Evolutionary conservation across 1,140 invertebrate species (phyloP).

Genomic region (Antheraea pernyi): DNA sequence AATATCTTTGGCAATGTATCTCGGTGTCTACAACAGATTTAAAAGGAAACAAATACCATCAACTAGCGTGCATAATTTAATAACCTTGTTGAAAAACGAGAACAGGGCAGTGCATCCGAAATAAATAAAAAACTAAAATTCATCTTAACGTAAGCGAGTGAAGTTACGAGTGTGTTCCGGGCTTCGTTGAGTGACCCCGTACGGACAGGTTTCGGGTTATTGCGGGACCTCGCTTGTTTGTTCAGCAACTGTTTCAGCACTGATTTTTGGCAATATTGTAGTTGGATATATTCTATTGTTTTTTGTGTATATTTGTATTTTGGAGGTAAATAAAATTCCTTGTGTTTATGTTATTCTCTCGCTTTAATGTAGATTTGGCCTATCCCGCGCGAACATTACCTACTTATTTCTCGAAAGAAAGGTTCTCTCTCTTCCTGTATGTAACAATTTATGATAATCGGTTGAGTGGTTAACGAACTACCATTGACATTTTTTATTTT

Average conservation of each 20-base stretch:
- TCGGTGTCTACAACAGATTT: too few relatives aligned
- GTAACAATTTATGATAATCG: too few relatives aligned
- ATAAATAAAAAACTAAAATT: constrained; percentile 60
- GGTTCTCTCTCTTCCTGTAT: too few relatives aligned
- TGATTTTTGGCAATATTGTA: constrained; percentile 54
- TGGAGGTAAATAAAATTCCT: not conserved
- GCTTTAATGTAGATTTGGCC: too few relatives aligned
- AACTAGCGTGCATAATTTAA: not conserved
- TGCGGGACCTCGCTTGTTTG: constrained; percentile 55
- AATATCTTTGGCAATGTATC: too few relatives aligned
- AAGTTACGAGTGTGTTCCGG: constrained; percentile 46
- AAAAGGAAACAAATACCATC: too few relatives aligned
- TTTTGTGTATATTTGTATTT: not conserved
- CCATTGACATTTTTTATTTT: too few relatives aligned
- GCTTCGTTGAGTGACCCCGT: constrained; percentile 54
- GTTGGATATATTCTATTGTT: not conserved
- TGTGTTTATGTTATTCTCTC: not conserved
- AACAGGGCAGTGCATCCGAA: constrained; percentile 59
- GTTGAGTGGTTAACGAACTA: too few relatives aligned
- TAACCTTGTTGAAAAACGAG: constrained; percentile 35
- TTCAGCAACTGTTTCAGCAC: constrained; percentile 47
- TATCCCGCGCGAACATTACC: too few relatives aligned
- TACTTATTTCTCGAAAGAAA: too few relatives aligned
- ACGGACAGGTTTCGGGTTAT: constrained; percentile 41
- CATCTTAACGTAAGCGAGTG: constrained; percentile 46